A percentile compares a stretch with the other conserved stretches of the same genome.
phyloP scores from a whole-genome alignment of 1,140 invertebrate genomes.

The Anagrus nilaparvatae region DNA sequence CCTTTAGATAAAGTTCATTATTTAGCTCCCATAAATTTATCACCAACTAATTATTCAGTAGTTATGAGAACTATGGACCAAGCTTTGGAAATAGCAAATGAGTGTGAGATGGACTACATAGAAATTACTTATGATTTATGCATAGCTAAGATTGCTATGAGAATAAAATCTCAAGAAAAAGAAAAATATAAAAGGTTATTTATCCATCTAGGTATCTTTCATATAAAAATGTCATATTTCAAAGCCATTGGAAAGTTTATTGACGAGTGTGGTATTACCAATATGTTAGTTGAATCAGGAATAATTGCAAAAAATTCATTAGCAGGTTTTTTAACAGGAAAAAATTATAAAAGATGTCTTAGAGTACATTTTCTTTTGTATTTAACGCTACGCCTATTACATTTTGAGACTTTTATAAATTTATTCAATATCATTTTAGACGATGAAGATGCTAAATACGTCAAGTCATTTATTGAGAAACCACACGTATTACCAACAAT shows the following conservation, averaged over 20 bases:
- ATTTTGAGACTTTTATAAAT: constrained; percentile 10
- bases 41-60: constrained; percentile 24
- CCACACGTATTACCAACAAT: too few relatives aligned
- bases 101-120: constrained; percentile 24
- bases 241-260: constrained; percentile 40
- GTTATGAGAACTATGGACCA: constrained; percentile 27
- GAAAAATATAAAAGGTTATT: constrained; percentile 31
- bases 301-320: constrained; percentile 37
- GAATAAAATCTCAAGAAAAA: constrained; percentile 28
- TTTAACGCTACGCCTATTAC: neutral
- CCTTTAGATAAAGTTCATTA: constrained; percentile 19
- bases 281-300: constrained; percentile 32
- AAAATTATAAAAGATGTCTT: constrained; percentile 41
- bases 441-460: constrained; percentile 9
- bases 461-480: too few relatives aligned
- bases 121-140: constrained; percentile 31
- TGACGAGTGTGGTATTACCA: constrained; percentile 31
- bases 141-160: constrained; percentile 31
- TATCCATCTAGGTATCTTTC: constrained; percentile 40
- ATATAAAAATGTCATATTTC: constrained; percentile 40
- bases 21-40: constrained; percentile 25
- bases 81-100: constrained; percentile 19
- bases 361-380: constrained; percentile 28
- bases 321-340: constrained; percentile 31
- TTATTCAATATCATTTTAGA: constrained; percentile 10